Base-by-base conservation (phyloP, 2,113 vertebrate species). In the Leiothrix lutea region DNA sequence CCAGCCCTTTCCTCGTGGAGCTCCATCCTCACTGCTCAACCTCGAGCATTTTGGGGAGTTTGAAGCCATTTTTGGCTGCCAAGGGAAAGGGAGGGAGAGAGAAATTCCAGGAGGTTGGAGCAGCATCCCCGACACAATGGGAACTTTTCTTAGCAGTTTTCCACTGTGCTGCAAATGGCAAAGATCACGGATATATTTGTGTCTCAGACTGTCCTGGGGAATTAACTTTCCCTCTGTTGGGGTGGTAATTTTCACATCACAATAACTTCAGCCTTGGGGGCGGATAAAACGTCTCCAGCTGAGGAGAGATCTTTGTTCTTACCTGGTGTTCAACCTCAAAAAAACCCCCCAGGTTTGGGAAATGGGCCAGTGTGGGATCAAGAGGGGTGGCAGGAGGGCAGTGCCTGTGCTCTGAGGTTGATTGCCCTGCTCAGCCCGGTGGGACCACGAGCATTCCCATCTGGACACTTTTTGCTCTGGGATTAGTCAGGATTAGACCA, bases 111-210 rank as follows among this genome's bases (percentile, higher is more conserved):
- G 92, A 40, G 71, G 80, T 92, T 84, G 90, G 66, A 57, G 7
- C 48, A 87, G 78, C 94, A 64, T 67, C 57, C 50, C 92, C 65
- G 29, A 94, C 95, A 96, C 95, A 86, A 95, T 95, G 64, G 88
- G 80, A 86, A 89, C 92, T 96, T 97, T 95, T 95, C 90, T 95
- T 95, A 96, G 95, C 91, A 88, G 67, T 80, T 96, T 96, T 95
- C 94, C 96, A 90, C 94, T 94, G 94, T n/a, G 93, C 77, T 77
- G 82, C 54, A 95, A 90, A 95, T 87, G 86, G 91, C 91, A 94
- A 91, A 95, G 92, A 62, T 93, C 94, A 15, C 0, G 40, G 80
- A 73, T 94, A 22, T 80, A 54, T 94, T 90, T 91, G 81, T 16
- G 86, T 60, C 83, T 74, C 66, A 92, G 78, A 10, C 86, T 67